Conservation (phyloP, 2,113 vertebrate species). For the Dinomys branickii region DNA sequence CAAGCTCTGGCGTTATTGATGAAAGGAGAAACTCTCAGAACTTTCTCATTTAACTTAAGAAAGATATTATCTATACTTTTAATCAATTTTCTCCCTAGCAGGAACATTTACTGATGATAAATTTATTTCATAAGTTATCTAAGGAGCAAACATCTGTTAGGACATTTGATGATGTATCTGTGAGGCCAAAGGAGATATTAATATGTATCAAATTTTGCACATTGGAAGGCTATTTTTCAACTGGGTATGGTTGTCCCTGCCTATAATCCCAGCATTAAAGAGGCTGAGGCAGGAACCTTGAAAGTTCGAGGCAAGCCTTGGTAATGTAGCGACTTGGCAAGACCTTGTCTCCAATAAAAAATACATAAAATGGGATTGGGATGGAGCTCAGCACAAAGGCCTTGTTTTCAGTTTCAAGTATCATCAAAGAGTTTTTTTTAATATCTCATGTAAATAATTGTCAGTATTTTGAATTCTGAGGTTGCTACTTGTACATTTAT, state of each 20-base stretch:
- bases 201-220: conserved; percentile 56
- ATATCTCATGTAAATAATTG: neutral
- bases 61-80: conserved; percentile 40
- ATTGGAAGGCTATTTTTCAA: conserved; percentile 29
- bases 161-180: neutral
- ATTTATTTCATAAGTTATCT: conserved; percentile 60
- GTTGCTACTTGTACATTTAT: neutral
- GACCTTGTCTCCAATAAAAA: neutral
- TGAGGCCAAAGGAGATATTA: neutral
- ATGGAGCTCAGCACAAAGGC: neutral
- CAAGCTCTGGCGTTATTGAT: neutral
- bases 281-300: neutral
- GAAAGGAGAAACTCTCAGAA: neutral
- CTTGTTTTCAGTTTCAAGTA: neutral
- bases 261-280: neutral
- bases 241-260: neutral
- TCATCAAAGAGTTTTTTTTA: neutral
- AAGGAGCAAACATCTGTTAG: conserved; percentile 70
- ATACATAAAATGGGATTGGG: neutral
- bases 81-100: neutral
- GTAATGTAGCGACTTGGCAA: neutral
- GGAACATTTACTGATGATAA: conserved; percentile 47
- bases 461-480: neutral
- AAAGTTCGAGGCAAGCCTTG: neutral
- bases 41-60: neutral